Evolutionary conservation across 2,113 vertebrate genomes (phyloP).

Genomic region (Pygoscelis adeliae): DNA sequence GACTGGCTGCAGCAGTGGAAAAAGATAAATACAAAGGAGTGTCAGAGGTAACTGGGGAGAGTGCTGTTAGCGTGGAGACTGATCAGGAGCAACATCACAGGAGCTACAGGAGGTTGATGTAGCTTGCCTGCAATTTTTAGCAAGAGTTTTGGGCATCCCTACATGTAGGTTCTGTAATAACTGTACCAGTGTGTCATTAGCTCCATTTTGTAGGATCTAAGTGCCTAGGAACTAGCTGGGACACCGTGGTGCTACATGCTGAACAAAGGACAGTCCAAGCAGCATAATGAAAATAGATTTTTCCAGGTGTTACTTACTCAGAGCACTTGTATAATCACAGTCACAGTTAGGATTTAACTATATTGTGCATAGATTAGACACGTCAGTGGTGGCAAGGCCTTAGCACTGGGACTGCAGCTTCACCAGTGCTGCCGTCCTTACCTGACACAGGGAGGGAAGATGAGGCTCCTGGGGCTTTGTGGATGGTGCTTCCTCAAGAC

Average conservation of each 20-base stretch:
- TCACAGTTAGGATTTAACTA: neutral
- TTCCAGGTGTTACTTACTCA: neutral
- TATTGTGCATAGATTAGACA: rapidly evolving
- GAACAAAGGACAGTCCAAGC: neutral
- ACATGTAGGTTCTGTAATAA: neutral
- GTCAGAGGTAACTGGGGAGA: neutral
- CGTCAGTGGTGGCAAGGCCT: neutral
- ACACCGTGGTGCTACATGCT: neutral
- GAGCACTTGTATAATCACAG: neutral
- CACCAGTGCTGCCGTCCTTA: neutral
- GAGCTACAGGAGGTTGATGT: neutral
- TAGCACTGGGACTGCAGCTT: neutral
- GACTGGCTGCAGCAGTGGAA: neutral
- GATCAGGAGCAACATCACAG: neutral
- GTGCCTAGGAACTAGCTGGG: neutral
- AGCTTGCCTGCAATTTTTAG: neutral
- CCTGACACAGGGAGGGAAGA: neutral
- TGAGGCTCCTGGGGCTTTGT: neutral
- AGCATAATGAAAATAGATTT: neutral
- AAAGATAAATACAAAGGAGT: neutral
- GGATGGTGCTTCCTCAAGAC: neutral
- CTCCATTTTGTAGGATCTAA: neutral
- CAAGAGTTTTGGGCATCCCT: neutral
- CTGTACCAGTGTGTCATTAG: neutral
- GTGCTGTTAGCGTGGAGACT: neutral